A percentile compares a stretch with the other conserved stretches of the same genome.
phyloP scores from a whole-genome alignment of 2,888 invertebrate species.

The Osmoderma eremita region DNA sequence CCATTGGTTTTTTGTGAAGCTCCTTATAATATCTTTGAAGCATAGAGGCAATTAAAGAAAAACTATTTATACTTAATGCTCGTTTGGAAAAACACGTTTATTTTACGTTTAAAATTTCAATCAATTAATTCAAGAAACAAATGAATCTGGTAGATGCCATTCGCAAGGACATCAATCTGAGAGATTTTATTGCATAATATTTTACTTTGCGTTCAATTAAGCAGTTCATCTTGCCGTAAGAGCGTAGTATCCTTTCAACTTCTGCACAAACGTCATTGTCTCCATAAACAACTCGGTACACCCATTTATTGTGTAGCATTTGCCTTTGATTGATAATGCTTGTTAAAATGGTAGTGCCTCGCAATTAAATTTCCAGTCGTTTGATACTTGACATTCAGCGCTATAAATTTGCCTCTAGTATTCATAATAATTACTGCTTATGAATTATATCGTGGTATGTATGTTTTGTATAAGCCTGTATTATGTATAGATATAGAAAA shows the following conservation, averaged over 20 bases:
- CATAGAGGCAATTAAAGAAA: no score
- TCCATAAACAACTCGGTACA: constrained; percentile 37
- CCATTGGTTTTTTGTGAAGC: no score
- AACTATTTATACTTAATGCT: no score
- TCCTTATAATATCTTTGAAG: no score
- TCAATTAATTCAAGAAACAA: no score
- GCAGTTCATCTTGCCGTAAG: constrained; percentile 5
- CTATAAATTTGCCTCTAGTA: constrained; percentile 21
- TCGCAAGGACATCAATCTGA: background rate
- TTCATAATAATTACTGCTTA: constrained; percentile 11
- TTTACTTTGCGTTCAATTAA: constrained; percentile 6
- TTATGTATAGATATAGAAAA: no score
- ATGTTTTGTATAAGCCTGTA: no score
- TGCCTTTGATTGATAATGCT: constrained; percentile 45
- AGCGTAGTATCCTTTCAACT: constrained; percentile 12
- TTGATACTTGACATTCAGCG: constrained; percentile 44
- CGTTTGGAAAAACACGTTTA: no score
- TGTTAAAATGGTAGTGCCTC: constrained; percentile 46
- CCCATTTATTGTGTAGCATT: constrained; percentile 44
- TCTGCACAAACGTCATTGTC: constrained; percentile 23
- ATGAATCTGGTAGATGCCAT: background rate
- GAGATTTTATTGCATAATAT: constrained; percentile 10
- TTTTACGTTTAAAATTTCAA: no score
- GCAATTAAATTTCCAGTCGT: constrained; percentile 43
- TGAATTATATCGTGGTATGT: no score